phyloP scores from a whole-genome alignment of 2,113 vertebrate genomes.

The Lampris megalopsis region DNA sequence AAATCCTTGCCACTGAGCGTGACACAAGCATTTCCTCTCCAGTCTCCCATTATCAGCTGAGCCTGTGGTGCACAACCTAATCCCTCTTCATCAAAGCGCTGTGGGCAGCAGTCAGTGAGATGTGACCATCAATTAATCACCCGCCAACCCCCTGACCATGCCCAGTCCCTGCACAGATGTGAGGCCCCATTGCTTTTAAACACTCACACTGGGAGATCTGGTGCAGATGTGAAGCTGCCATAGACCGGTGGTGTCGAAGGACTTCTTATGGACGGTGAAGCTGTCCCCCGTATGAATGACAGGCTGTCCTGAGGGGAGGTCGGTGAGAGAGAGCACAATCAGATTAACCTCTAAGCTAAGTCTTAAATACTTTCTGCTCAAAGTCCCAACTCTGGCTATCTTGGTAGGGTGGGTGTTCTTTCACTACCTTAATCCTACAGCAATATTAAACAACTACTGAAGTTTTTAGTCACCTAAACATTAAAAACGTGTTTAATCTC shows the following conservation, averaged over 20 bases:
- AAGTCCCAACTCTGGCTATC: conserved; percentile 31
- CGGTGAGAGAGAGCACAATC: conserved; percentile 53
- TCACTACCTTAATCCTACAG: background rate
- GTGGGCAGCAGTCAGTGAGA: conserved; percentile 81
- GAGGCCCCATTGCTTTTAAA: conserved; percentile 76
- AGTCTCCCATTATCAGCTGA: conserved; percentile 82
- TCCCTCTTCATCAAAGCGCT: conserved; percentile 86
- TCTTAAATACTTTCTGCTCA: conserved; percentile 69
- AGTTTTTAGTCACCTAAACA: background rate
- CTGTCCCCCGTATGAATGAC: conserved; percentile 56
- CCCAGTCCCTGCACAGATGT: conserved; percentile 74
- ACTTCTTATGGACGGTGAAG: conserved; percentile 56
- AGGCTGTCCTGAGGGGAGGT: conserved; percentile 53
- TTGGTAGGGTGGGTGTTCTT: conserved; percentile 26
- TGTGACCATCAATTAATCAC: conserved; percentile 86
- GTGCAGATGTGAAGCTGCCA: conserved; percentile 62
- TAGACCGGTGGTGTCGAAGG: conserved; percentile 68
- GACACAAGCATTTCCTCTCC: conserved; percentile 79
- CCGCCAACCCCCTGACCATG: conserved; percentile 72
- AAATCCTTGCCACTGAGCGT: conserved; percentile 78
- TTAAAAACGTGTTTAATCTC: too few relatives aligned
- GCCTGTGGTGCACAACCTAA: conserved; percentile 81
- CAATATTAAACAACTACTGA: background rate
- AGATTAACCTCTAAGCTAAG: conserved; percentile 73
- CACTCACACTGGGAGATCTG: conserved; percentile 73